Conservation (phyloP, 2,113 vertebrate genomes). For the Anarrhichthys ocellatus region DNA sequence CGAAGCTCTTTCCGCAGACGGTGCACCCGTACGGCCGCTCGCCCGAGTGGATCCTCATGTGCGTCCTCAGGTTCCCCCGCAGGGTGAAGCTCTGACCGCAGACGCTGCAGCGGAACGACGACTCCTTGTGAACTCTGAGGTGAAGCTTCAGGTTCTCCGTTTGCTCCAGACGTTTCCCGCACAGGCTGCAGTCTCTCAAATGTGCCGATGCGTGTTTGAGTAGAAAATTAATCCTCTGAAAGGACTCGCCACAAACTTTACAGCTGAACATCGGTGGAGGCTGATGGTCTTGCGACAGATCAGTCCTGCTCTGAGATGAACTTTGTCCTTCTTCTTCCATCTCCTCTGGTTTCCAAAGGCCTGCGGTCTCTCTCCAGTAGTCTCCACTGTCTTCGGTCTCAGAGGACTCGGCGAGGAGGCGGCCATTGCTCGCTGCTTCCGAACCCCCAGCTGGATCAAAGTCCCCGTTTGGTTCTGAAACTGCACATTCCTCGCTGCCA, state of each 20-base stretch:
- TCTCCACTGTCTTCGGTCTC: conserved; percentile 37
- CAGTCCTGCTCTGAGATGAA: accelerated
- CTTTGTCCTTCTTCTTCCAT: neutral
- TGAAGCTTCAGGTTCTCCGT: neutral
- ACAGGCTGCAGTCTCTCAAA: conserved; percentile 31
- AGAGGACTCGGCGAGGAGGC: neutral
- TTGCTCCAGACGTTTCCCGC: conserved; percentile 27
- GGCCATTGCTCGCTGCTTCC: neutral
- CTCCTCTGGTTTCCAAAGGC: neutral
- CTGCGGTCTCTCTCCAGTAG: neutral
- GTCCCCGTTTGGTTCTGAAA: neutral
- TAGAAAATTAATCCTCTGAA: conserved; percentile 11
- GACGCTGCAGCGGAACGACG: conserved; percentile 39
- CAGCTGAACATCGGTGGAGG: neutral
- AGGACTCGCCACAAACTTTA: conserved; percentile 41
- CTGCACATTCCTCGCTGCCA: neutral
- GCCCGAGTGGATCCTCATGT: conserved; percentile 59
- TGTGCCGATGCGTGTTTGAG: conserved; percentile 11
- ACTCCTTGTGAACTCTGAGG: conserved; percentile 17
- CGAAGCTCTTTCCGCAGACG: conserved; percentile 50
- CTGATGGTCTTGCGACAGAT: neutral
- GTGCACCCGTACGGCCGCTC: conserved; percentile 52
- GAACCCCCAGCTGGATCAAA: neutral
- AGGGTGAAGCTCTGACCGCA: conserved; percentile 51
- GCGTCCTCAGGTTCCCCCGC: conserved; percentile 44